Base-by-base conservation (phyloP, 2,797 vertebrate species). In the Xyrichtys novacula region DNA sequence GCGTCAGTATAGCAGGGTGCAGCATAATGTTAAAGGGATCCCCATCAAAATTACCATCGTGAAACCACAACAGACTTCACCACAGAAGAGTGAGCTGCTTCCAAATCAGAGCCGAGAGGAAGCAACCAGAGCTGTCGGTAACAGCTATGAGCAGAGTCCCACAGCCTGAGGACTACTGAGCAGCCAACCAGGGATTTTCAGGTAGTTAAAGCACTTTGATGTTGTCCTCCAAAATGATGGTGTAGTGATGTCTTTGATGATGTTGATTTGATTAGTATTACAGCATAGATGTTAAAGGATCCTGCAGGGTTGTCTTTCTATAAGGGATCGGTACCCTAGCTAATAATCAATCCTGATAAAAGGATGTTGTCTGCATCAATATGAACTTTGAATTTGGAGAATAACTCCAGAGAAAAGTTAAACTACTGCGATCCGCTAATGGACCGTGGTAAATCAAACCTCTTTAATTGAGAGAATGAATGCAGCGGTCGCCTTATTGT, bases 1-100 rank as follows among this genome's bases (percentile, higher is more conserved):
- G 74, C 95, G 94, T 26, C 86, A 96, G 76, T 95, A 95, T 0
- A 88, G 95, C 71, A 85, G 94, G 71, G 90, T 95, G 39, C 96
- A 96, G 74, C 86, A 89, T 6, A 74, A 78, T 5, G 81, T 85
- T 46, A 92, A 93, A 80, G 85, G 91, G 39, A 68, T 88, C 28
- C 87, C 89, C 36, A 83, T 91, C n/a, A 90, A 86, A 72, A 94
- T 93, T 89, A 67, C 91, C 87, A 74, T 95, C 61, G 90, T 47
- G 87, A 93, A 88, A 92, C 81, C 85, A 8, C 86, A 78, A 6
- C 89, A 71, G 53, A 36, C 76, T 14, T 71, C 80, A 25, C 31
- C 59, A 3, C 86, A 78, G 65, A 94, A 89, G 77, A 89, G 93
- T 2, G 95, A 95, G 76, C 90, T 85, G 17, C 92, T 93, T 76